Conservation (phyloP, 2,797 vertebrate species). For the Onychomys leucogaster region DNA sequence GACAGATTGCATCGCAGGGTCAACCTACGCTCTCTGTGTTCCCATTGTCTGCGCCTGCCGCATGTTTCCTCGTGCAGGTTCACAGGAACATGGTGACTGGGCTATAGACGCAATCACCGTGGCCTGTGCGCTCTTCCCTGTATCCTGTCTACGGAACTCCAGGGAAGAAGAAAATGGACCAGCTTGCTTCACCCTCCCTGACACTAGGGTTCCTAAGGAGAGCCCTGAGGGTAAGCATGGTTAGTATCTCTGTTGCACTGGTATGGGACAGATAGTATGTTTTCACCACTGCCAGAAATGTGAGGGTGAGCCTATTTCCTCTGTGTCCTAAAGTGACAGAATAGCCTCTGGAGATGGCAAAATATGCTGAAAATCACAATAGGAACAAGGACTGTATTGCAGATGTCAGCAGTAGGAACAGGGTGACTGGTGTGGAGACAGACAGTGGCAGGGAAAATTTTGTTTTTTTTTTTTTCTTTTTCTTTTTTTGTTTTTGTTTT, state of each 20-base stretch:
- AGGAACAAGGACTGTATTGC: neutral
- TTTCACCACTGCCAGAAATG: neutral
- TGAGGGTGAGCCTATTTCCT: neutral
- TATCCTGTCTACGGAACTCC: neutral
- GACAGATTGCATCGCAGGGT: slow-evolving; percentile 59
- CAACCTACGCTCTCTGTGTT: neutral
- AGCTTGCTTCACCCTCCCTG: neutral
- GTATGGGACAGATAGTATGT: neutral
- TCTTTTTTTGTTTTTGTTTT: too few species aligned
- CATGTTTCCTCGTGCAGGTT: slow-evolving; percentile 8
- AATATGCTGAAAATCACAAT: neutral
- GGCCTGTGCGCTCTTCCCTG: neutral
- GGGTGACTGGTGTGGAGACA: neutral
- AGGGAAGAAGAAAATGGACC: neutral
- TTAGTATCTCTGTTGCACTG: neutral
- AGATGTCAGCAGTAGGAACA: neutral
- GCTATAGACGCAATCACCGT: neutral
- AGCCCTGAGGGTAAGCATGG: neutral
- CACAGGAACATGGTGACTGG: neutral
- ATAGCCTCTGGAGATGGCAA: slow-evolving; percentile 1
- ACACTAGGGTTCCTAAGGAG: neutral
- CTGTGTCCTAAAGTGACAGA: neutral
- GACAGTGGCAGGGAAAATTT: neutral
- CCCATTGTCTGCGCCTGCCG: neutral
- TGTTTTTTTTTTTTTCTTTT: neutral